Conservation (phyloP, 2,113 vertebrate species). For the Tylochromis polylepis region DNA sequence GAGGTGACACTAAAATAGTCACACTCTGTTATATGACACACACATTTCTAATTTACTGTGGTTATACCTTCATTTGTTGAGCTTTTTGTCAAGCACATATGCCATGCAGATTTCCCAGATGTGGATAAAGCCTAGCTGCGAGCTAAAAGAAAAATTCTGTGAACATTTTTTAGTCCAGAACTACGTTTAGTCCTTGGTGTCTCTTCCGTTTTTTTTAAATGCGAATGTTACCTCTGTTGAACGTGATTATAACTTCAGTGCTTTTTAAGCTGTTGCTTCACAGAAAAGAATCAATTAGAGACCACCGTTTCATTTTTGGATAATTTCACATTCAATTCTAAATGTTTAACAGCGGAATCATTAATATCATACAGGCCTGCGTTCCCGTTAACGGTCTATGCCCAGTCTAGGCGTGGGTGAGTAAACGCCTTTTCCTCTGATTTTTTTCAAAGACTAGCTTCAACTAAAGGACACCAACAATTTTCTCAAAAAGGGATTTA, state of each 20-base stretch:
- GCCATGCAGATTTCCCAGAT: not conserved
- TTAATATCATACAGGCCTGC: not conserved
- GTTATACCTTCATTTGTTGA: not conserved
- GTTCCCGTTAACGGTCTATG: not conserved
- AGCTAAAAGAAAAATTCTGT: not conserved
- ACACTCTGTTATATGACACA: not conserved
- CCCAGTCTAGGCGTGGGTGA: not conserved
- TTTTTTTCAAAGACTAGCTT: not conserved
- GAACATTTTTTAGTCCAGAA: not conserved
- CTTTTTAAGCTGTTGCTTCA: not conserved
- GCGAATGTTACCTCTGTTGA: not conserved
- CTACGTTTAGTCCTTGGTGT: not conserved
- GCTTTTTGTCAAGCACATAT: not conserved
- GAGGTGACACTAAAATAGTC: not conserved
- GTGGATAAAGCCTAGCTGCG: not conserved
- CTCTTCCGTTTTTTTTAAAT: not conserved
- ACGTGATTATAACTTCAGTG: not conserved
- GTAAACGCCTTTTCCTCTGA: not conserved
- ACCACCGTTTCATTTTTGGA: not conserved
- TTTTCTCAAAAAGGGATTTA: not conserved
- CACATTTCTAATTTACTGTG: not conserved
- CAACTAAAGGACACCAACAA: not conserved
- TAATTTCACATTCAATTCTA: not conserved
- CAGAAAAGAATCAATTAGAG: not conserved
- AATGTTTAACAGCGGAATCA: not conserved